phyloP scores from a whole-genome alignment of 1,140 invertebrate genomes.

The Ips nitidus region DNA sequence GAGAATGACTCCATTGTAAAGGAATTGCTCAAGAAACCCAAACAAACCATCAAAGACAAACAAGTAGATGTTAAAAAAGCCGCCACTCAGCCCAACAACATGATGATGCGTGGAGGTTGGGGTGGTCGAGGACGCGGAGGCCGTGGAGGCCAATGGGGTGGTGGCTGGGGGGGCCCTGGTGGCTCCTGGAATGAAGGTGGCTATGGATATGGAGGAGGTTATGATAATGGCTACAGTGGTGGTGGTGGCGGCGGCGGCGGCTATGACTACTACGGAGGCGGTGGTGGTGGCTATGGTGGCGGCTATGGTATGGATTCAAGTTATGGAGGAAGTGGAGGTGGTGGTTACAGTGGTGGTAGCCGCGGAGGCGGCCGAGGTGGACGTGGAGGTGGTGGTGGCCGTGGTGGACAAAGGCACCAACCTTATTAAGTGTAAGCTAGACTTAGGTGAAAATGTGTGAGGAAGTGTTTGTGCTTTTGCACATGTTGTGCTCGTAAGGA shows the following conservation, averaged over 20 bases:
- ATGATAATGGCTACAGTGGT: slow-evolving; percentile 25
- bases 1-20: slow-evolving; percentile 87
- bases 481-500: slow-evolving; percentile 27
- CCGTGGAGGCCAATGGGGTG: slow-evolving; percentile 68
- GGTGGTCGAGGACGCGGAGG: slow-evolving; percentile 60
- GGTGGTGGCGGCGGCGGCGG: slow-evolving; percentile 15
- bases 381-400: slow-evolving; percentile 19
- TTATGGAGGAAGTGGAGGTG: slow-evolving; percentile 15
- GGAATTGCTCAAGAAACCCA: slow-evolving; percentile 82
- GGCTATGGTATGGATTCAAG: slow-evolving; percentile 11
- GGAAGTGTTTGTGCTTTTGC: slow-evolving; percentile 10
- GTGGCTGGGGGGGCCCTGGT: slow-evolving; percentile 19
- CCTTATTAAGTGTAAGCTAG: slow-evolving; percentile 32
- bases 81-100: slow-evolving; percentile 32
- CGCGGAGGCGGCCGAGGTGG: slow-evolving; percentile 14
- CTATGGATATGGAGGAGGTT: slow-evolving; percentile 14
- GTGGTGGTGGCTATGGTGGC: slow-evolving; percentile 12
- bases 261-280: slow-evolving; percentile 9
- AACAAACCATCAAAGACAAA: slow-evolving; percentile 86
- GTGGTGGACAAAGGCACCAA: slow-evolving; percentile 35
- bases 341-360: slow-evolving; percentile 7
- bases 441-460: slow-evolving; percentile 33
- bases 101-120: slow-evolving; percentile 61
- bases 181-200: slow-evolving; percentile 7
- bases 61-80: slow-evolving; percentile 92